Base-by-base conservation (phyloP, 92 coral and sea anemone species). In the Chrysogorgia sp. region DNA sequence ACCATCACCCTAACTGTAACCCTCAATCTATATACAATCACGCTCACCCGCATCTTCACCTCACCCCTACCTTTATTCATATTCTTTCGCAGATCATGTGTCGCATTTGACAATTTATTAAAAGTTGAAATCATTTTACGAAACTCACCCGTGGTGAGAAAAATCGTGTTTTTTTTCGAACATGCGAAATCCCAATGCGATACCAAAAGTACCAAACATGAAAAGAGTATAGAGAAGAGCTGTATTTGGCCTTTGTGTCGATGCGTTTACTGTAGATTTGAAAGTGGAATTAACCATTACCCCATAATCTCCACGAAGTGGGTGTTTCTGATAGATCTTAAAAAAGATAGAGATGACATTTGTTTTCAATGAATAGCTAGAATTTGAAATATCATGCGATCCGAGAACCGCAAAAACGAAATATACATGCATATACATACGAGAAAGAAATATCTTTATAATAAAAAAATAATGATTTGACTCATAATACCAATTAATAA, bases 61-160 rank as follows among this genome's bases (percentile, higher is more conserved):
- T 8, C 50, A 17, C 10, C 17, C 17, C n/a, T n/a, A n/a, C n/a
- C n/a, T n/a, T n/a, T n/a, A n/a, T n/a, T n/a, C n/a, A n/a, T n/a
- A n/a, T n/a, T n/a, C n/a, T n/a, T n/a, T n/a, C n/a, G n/a, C n/a
- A n/a, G n/a, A n/a, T n/a, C n/a, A n/a, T n/a, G n/a, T n/a, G n/a
- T n/a, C n/a, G n/a, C n/a, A n/a, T n/a, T n/a, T n/a, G n/a, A n/a
- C n/a, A n/a, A n/a, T n/a, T n/a, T n/a, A n/a, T n/a, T n/a, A n/a
- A n/a, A n/a, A n/a, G n/a, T n/a, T n/a, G n/a, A 9, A 43, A 43
- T 9, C 17, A 43, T 43, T 8, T 9, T 9, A 43, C 50, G 50
- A 52, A 52, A 52, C 76, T 69, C 47, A 69, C 76, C 76, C 58
- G 34, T n/a, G 76, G 76, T 49, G 76, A 69, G 47, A 69, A 69